These are phyloP conservation scores for Rhogogaster chlorosoma DNA, from an alignment of 2,888 invertebrate genomes.

Conservation along the genomic window DNA sequence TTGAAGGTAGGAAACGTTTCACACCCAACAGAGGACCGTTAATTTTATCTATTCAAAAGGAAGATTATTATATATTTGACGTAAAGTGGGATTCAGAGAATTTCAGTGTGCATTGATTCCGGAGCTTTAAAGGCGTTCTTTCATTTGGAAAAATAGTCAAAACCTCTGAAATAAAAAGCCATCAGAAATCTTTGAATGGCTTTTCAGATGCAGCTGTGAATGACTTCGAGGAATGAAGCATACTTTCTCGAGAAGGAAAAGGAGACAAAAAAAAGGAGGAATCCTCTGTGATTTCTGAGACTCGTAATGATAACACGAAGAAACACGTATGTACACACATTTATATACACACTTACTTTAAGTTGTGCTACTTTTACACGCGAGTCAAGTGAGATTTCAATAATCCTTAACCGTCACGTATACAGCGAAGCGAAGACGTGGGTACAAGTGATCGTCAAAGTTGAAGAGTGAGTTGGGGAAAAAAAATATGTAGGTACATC, in stretches of 20 bases:
- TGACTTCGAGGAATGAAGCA: neutral
- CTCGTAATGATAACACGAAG: neutral
- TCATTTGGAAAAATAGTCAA: neutral
- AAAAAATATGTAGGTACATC: neutral
- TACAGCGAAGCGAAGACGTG: neutral
- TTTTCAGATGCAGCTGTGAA: neutral
- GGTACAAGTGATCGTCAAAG: constrained; percentile 37
- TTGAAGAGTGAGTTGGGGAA: constrained; percentile 28
- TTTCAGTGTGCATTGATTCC: neutral
- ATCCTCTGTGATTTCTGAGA: constrained; percentile 1
- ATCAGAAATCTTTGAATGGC: neutral
- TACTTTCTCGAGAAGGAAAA: neutral
- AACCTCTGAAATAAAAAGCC: neutral
- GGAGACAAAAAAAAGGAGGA: too few relatives aligned
- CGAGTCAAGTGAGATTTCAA: constrained; percentile 46
- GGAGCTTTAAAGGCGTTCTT: neutral
- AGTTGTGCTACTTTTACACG: constrained; percentile 40
- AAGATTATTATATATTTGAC: neutral
- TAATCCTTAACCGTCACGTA: constrained; percentile 39
- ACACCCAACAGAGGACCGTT: neutral
- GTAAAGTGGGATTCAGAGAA: neutral
- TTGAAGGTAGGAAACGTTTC: neutral
- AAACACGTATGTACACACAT: neutral
- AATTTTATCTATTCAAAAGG: constrained; percentile 6
- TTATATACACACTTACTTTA: neutral